Percentiles rank a stretch among this genome's conserved stretches.
These are phyloP conservation scores for Malurus leucopterus DNA, from an alignment of 2,797 vertebrate species.

Conservation along the genomic window DNA sequence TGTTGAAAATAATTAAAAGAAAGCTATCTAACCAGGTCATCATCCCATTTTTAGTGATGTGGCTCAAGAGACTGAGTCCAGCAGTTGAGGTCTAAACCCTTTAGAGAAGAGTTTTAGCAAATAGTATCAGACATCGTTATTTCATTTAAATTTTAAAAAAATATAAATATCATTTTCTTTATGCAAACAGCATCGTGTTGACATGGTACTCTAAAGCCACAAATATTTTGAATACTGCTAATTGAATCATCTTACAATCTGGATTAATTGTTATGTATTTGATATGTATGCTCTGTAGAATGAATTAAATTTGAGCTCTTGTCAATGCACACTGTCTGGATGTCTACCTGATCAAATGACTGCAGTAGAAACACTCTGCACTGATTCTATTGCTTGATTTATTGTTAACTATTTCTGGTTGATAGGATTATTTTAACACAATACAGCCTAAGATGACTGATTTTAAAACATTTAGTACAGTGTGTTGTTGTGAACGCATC, in stretches of 20 bases:
- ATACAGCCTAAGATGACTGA: not conserved
- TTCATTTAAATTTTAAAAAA: not conserved
- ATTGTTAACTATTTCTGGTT: not conserved
- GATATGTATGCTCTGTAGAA: not conserved
- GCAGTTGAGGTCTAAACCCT: not conserved
- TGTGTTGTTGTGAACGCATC: not conserved
- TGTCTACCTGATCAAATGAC: not conserved
- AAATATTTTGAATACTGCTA: not conserved
- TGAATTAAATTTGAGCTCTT: not conserved
- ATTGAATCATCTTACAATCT: not conserved
- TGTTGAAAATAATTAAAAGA: not conserved
- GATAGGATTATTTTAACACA: not conserved
- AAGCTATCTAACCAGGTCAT: not conserved
- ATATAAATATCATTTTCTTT: not conserved
- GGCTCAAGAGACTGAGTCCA: not conserved
- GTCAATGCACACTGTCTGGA: not conserved
- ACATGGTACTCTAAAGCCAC: not conserved
- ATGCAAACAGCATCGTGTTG: not conserved
- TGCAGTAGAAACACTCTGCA: not conserved
- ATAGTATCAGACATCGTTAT: rapidly evolving
- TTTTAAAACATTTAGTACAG: not conserved
- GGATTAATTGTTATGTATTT: not conserved
- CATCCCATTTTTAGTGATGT: not conserved
- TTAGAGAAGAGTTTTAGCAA: not conserved
- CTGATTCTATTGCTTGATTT: not conserved